Base-by-base conservation (phyloP, 2,888 invertebrate genomes). In the Lithophane ornitopus region DNA sequence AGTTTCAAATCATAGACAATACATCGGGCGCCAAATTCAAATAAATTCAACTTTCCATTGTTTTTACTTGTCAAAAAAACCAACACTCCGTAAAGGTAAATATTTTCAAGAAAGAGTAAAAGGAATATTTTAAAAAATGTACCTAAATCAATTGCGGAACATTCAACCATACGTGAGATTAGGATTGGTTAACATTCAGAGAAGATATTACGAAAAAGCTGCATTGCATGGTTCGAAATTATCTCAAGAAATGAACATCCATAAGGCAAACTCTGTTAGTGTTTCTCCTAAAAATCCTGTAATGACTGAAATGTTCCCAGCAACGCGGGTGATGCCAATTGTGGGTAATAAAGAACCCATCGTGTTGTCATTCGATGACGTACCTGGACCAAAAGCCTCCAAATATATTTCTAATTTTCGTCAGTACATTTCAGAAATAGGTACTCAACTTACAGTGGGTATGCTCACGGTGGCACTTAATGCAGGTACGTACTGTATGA, bases 381-480 rank as follows among this genome's bases (percentile, higher is more conserved):
- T 98, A 34, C 98, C 98, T 0, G 97, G 98, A 0, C 98, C 98
- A 0, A 94, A 94, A 74, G 89, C 96, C 41, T 92, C 98, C 41
- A 97, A 97, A 87, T 93, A 97, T 66, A 94, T 97, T 87, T 97
- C 97, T 12, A 97, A 93, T 88, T 92, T 97, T 82, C 97, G 97
- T 92, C 96, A 95, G 87, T 97, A 97, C 91, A 92, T 98, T 84
- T 97, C 97, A 39, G 94, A 97, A 80, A 88, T 97, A 76, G 97
- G 97, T 85, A 97, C 97, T 81, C 97, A 97, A 91, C 84, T 97
- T 39, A 97, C 97, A 26, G 97, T 97, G 26, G 94, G 96, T 62
- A 85, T 95, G 77, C 90, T 97, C 56, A 97, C 97, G 62, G 88
- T 97, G 80, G 94, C 96, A 58, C 92, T 97, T 46, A 97, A 96